phyloP scores from a whole-genome alignment of 2,888 invertebrate genomes.

The Charanyca ferruginea region DNA sequence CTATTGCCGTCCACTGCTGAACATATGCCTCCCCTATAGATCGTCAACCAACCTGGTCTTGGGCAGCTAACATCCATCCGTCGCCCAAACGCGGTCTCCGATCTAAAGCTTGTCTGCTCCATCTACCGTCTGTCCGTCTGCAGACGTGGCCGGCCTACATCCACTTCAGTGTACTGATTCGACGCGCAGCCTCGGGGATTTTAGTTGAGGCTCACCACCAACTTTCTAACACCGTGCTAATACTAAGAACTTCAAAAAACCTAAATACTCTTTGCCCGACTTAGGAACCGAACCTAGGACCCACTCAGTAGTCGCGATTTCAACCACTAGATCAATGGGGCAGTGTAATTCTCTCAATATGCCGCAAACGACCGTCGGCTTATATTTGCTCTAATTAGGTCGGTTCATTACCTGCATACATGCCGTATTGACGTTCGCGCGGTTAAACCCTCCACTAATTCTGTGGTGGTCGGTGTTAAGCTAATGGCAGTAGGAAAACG shows the following conservation, averaged over 20 bases:
- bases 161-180: too few relatives aligned
- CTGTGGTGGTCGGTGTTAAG: conserved; percentile 37
- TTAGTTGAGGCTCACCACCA: not conserved
- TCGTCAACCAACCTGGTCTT: too few relatives aligned
- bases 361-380: conserved; percentile 57
- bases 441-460: conserved; percentile 53
- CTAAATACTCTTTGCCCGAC: not conserved
- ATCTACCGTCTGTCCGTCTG: too few relatives aligned
- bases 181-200: too few relatives aligned
- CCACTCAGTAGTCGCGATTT: not conserved
- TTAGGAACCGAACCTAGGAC: not conserved
- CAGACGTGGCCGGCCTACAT: too few relatives aligned
- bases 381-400: conserved; percentile 67
- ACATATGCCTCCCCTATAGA: too few relatives aligned
- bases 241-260: not conserved
- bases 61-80: too few relatives aligned
- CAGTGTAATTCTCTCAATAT: conserved; percentile 15
- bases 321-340: not conserved
- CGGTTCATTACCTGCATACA: conserved; percentile 57
- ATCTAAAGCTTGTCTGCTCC: too few relatives aligned
- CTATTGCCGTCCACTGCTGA: too few relatives aligned
- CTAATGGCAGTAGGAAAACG: conserved; percentile 7
- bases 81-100: too few relatives aligned
- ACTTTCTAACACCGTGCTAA: not conserved
- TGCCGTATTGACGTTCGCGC: conserved; percentile 58